Conservation (phyloP, 2,888 invertebrate genomes). For the Polietes domitor region DNA sequence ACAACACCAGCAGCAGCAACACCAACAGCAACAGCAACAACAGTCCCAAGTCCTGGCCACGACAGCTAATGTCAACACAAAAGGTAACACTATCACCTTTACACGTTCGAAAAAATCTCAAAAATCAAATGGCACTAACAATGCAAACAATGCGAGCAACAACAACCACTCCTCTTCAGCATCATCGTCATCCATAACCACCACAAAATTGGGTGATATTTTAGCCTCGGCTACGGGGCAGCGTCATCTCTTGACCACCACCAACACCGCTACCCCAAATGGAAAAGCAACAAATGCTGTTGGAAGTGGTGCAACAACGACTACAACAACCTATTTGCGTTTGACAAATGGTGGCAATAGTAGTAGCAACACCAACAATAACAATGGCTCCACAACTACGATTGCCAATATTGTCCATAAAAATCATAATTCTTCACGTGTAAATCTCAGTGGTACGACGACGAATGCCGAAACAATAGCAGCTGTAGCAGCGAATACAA, state of each 20-base stretch:
- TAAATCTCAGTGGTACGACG: slow-evolving; percentile 56
- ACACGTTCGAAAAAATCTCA: slow-evolving; percentile 73
- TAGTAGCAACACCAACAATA: slow-evolving; percentile 58
- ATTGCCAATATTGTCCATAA: slow-evolving; percentile 65
- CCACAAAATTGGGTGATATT: slow-evolving; percentile 67
- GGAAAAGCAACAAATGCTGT: slow-evolving; percentile 59
- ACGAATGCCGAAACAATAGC: slow-evolving; percentile 65
- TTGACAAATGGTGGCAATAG: slow-evolving; percentile 69
- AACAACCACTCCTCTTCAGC: slow-evolving; percentile 47
- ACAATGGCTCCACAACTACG: slow-evolving; percentile 64
- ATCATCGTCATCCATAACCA: slow-evolving; percentile 58
- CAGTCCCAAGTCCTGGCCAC: slow-evolving; percentile 54
- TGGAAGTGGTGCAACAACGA: slow-evolving; percentile 64
- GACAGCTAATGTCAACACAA: slow-evolving; percentile 69
- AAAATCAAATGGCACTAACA: slow-evolving; percentile 48
- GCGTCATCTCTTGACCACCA: slow-evolving; percentile 51
- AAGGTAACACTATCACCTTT: slow-evolving; percentile 72
- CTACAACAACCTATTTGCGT: slow-evolving; percentile 74
- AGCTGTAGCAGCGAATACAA: slow-evolving; percentile 56
- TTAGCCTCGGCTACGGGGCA: slow-evolving; percentile 65
- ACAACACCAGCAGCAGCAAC: too few relatives aligned
- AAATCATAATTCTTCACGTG: slow-evolving; percentile 67
- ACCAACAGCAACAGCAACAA: slow-evolving; percentile 52
- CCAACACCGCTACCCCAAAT: slow-evolving; percentile 40
- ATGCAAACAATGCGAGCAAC: slow-evolving; percentile 53